These are phyloP conservation scores for Cercocebus atys DNA, from an alignment of 2,113 vertebrate species.

Conservation along the genomic window DNA sequence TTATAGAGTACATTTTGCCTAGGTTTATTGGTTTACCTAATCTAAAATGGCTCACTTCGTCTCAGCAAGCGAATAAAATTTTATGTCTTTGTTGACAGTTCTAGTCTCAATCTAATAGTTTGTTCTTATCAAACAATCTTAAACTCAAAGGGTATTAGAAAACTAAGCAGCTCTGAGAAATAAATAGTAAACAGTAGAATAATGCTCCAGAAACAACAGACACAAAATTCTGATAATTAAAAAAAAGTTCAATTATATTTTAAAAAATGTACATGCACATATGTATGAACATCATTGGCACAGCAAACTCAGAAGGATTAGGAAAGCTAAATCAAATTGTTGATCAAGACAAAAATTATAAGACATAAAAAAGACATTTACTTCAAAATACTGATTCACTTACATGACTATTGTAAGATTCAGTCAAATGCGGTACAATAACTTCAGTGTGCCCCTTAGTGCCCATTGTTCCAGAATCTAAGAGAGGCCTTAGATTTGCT, in stretches of 20 bases:
- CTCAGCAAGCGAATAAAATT: not conserved
- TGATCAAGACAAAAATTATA: constrained; percentile 16
- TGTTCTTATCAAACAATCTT: not conserved
- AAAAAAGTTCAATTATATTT: not conserved
- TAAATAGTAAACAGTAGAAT: not conserved
- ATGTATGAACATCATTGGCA: not conserved
- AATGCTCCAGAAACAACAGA: not conserved
- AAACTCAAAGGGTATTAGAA: constrained; percentile 2
- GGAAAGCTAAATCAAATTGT: constrained; percentile 19
- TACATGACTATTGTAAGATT: constrained; percentile 99
- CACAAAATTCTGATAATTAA: not conserved
- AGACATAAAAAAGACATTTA: constrained; percentile 41
- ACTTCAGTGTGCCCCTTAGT: constrained; percentile 99
- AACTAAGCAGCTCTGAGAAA: constrained; percentile 7
- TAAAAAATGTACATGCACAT: not conserved
- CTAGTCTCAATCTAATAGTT: not conserved
- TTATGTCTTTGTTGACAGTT: not conserved
- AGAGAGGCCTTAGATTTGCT: constrained; percentile 94
- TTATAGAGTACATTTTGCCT: not conserved
- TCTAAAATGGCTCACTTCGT: constrained; percentile 8
- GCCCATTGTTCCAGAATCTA: constrained; percentile 99
- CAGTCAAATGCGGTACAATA: constrained; percentile 95
- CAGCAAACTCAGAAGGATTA: not conserved
- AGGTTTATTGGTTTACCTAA: not conserved
- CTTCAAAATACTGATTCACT: constrained; percentile 78